These are phyloP conservation scores for Dunckerocampus dactyliophorus DNA, from an alignment of 2,113 vertebrate genomes.

Conservation along the genomic window DNA sequence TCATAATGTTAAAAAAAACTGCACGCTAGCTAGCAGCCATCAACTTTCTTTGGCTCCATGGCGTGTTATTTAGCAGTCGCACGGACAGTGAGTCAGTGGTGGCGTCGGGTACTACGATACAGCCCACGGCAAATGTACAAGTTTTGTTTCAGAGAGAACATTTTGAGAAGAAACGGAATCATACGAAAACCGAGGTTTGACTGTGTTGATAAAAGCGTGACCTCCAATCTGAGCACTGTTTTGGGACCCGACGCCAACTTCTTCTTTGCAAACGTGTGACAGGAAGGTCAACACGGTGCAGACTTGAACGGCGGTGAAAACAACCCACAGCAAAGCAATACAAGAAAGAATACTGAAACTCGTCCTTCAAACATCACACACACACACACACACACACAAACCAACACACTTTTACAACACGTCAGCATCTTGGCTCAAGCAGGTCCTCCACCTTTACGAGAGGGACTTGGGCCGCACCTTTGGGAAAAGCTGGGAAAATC, in stretches of 20 bases:
- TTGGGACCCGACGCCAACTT: not conserved
- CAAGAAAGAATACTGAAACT: slow-evolving; percentile 14
- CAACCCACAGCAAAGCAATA: not conserved
- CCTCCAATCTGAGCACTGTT: too few species aligned
- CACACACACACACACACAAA: not conserved
- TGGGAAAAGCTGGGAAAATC: slow-evolving; percentile 68
- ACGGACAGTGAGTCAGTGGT: too few species aligned
- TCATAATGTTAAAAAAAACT: too few species aligned
- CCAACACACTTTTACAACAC: not conserved
- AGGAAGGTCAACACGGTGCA: not conserved
- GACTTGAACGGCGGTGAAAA: not conserved
- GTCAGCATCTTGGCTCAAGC: not conserved
- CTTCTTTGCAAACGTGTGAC: not conserved
- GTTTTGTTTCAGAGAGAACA: too few species aligned
- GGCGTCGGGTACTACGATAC: too few species aligned
- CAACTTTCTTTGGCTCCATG: too few species aligned
- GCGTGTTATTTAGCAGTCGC: too few species aligned
- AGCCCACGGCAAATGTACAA: too few species aligned
- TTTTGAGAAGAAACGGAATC: too few species aligned
- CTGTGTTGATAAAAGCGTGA: too few species aligned
- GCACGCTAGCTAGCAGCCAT: too few species aligned
- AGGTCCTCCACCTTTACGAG: slow-evolving; percentile 45
- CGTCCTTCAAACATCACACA: slow-evolving; percentile 18
- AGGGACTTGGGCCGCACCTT: slow-evolving; percentile 74
- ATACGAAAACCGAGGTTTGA: too few species aligned